These are phyloP conservation scores for Burhinus bistriatus DNA, from an alignment of 2,113 vertebrate genomes.

Conservation along the genomic window DNA sequence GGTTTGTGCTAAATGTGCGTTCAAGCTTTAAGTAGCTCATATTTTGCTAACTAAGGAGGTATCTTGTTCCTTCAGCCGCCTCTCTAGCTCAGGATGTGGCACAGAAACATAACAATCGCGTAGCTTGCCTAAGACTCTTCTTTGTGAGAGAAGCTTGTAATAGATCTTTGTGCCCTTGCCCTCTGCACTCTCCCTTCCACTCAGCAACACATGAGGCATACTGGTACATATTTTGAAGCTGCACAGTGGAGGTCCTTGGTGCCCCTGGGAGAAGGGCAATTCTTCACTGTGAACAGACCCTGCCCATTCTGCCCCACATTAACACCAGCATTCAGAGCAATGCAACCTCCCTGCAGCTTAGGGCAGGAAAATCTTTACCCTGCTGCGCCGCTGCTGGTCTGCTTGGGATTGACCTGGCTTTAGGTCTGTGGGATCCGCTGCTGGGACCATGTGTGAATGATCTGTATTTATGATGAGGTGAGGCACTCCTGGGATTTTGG, in stretches of 20 bases:
- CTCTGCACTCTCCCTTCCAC: not conserved
- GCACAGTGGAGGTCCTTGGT: not conserved
- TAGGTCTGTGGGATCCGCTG: not conserved
- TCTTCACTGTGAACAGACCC: not conserved
- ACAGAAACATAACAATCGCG: not conserved
- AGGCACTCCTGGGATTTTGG: not conserved
- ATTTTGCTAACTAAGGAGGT: not conserved
- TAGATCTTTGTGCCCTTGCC: not conserved
- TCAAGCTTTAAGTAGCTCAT: not conserved
- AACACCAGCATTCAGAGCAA: not conserved
- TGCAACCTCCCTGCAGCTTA: not conserved
- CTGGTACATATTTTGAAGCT: not conserved
- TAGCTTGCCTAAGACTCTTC: not conserved
- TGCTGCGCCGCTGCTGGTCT: not conserved
- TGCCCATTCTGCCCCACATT: rapidly evolving
- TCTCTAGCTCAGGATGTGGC: not conserved
- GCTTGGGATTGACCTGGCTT: not conserved
- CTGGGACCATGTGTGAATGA: rapidly evolving
- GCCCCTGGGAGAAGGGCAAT: not conserved
- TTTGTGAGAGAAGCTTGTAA: not conserved
- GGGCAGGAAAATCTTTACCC: not conserved
- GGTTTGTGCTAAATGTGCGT: not conserved
- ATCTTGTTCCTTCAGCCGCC: not conserved
- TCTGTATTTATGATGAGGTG: not conserved
- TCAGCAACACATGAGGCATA: not conserved